A percentile compares a stretch with the other conserved stretches of the same genome.
These are phyloP conservation scores for Epizoanthus scotinus DNA, from an alignment of 92 coral and sea anemone genomes.

Conservation along the genomic window DNA sequence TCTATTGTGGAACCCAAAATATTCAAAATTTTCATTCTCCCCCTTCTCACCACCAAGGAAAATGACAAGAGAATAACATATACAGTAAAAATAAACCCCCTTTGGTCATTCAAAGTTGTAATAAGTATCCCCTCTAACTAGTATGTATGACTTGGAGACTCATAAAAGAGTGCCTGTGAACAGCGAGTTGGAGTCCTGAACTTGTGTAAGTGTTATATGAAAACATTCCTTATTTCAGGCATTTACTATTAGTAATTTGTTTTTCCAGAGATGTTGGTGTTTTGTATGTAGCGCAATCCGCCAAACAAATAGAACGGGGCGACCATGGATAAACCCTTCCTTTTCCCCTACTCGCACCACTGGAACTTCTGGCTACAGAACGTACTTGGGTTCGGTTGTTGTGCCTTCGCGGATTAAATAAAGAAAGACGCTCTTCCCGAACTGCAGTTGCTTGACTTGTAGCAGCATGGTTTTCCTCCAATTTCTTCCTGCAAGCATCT, in stretches of 20 bases:
- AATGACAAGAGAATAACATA: too few species aligned
- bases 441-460: constrained; percentile 34
- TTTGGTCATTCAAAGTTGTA: too few species aligned
- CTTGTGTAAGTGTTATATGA: too few species aligned
- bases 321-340: constrained; percentile 34
- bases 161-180: too few species aligned
- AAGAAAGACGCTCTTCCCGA: constrained; percentile 25
- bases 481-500: constrained; percentile 23
- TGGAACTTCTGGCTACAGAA: constrained; percentile 33
- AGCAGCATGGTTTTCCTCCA: constrained; percentile 3
- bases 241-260: too few species aligned
- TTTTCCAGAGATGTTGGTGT: constrained; percentile 44
- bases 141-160: too few species aligned
- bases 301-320: constrained; percentile 25
- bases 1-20: background rate
- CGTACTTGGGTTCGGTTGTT: constrained; percentile 37
- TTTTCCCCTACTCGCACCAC: constrained; percentile 20
- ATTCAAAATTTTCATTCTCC: background rate
- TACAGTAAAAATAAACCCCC: too few species aligned
- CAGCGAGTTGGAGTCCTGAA: too few species aligned
- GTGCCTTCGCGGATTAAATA: constrained; percentile 38
- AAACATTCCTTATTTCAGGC: too few species aligned
- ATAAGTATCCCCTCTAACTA: too few species aligned
- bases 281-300: constrained; percentile 29
- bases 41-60: too few species aligned